Conservation (phyloP, 2,888 invertebrate genomes). For the Prostheceraeus crozeri region DNA sequence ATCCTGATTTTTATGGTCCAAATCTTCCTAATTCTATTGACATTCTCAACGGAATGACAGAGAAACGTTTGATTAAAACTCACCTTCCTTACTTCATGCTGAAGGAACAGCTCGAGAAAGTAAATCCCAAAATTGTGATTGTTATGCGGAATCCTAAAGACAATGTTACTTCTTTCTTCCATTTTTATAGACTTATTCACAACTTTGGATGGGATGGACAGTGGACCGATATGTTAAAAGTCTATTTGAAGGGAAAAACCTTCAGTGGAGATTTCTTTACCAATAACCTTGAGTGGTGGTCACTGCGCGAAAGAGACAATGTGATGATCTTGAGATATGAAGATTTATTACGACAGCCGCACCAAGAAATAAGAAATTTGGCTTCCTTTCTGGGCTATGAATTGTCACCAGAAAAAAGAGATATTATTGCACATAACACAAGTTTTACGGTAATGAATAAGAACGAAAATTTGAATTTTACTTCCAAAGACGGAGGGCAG, state of each 20-base stretch:
- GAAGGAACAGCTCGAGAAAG: not conserved
- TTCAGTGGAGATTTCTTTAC: conserved; percentile 4
- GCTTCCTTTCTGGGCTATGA: not conserved
- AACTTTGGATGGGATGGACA: conserved; percentile 4
- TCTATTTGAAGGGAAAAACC: not conserved
- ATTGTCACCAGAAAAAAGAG: not conserved
- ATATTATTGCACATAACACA: not conserved
- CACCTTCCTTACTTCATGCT: conserved; percentile 9
- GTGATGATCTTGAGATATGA: conserved; percentile 5
- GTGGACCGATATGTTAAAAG: not conserved
- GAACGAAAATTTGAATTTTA: not conserved
- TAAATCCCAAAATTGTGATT: not conserved
- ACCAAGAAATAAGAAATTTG: not conserved
- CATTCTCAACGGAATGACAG: not conserved
- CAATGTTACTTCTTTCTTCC: not conserved
- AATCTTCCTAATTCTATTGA: not conserved
- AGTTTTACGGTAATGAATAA: not conserved
- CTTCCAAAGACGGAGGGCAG: not conserved
- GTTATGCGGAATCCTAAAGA: conserved; percentile 22
- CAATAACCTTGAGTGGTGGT: conserved; percentile 4
- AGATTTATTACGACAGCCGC: not conserved
- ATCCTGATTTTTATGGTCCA: too few relatives aligned
- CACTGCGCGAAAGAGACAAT: not conserved
- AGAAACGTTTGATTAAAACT: conserved; percentile 4
- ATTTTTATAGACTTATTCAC: conserved; percentile 1